Evolutionary conservation across 2,113 vertebrate species (phyloP), one percentile per base, ranked within the genome.

Genomic region (Labrus mixtus): DNA sequence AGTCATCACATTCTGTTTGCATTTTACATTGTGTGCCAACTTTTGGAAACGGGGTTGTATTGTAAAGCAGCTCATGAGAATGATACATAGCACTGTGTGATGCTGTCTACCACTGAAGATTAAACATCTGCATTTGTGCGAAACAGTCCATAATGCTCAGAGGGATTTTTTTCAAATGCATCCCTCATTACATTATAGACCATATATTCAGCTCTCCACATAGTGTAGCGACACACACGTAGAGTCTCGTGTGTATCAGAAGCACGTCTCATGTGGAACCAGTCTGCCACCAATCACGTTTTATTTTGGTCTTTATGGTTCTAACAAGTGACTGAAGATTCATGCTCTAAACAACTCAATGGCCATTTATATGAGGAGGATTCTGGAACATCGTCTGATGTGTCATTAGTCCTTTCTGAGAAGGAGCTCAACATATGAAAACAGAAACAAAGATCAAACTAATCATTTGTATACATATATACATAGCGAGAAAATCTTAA

Each of bases 401-500:
- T 48, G 10, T 71, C 41, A 39, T 81, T 69, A 58, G 19, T 77
- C 73, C 74, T 74, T 71, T 63, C 41, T 36, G 12, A 74, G 3
- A 20, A 55, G 39, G 58, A 58, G 41, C 55, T 61, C 51, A 61
- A 67, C 48, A 62, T 4, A 62, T 72, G 48, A 70, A 84, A 81
- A 69, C 58, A 41, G 39, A 62, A 62, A 45, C 73, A 55, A 37
- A 45, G 25, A 75, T 50, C 60, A 71, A 56, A 69, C 43, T 55
- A 48, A 23, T 76, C 37, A 62, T 76, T 61, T 79, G 58, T 67
- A 59, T 76, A 84, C 63, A 80, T 50, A 66, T 39, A 67, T 81
- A 83, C 78, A 84, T 22, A 83, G 66, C 51, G 83, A 76, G 68
- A 76, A 85, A 85, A 71, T 55, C 55, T 57, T 36, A 68, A 22